A percentile compares a stretch with the other conserved stretches of the same genome.
Evolutionary conservation across 2,113 vertebrate species (phyloP).

Genomic region (Lepisosteus osseus): DNA sequence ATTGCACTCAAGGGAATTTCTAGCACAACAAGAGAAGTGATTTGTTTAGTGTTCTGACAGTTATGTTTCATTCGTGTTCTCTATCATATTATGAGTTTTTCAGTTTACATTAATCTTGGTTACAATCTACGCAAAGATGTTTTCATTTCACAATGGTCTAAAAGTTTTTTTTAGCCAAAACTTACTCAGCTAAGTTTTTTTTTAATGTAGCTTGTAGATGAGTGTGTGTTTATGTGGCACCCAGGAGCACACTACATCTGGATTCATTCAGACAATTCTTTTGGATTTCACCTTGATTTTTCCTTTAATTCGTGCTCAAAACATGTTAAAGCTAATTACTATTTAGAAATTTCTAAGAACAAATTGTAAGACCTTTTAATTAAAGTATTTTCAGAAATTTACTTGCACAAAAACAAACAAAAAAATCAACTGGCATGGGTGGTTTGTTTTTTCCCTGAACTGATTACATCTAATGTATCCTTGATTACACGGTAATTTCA

Average conservation of each 20-base stretch:
- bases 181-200: background rate
- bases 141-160: slow-evolving; percentile 1
- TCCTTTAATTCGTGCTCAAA: no score
- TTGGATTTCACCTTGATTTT: background rate
- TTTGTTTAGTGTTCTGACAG: slow-evolving; percentile 3
- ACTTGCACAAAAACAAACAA: no score
- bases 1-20: background rate
- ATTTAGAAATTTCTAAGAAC: no score
- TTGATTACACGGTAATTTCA: no score
- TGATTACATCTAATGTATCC: no score
- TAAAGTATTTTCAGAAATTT: no score
- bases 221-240: background rate
- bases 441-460: no score
- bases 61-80: slow-evolving; percentile 2
- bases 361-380: no score
- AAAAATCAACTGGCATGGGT: no score
- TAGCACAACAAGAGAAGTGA: background rate
- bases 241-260: background rate
- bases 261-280: background rate
- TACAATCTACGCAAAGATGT: slow-evolving; percentile 2
- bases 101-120: slow-evolving; percentile 11
- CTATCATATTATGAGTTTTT: background rate
- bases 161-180: background rate
- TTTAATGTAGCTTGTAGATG: background rate
- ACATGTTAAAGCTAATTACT: no score